These are phyloP conservation scores for Myiotriccus ornatus DNA, from an alignment of 2,797 vertebrate species.

Conservation along the genomic window DNA sequence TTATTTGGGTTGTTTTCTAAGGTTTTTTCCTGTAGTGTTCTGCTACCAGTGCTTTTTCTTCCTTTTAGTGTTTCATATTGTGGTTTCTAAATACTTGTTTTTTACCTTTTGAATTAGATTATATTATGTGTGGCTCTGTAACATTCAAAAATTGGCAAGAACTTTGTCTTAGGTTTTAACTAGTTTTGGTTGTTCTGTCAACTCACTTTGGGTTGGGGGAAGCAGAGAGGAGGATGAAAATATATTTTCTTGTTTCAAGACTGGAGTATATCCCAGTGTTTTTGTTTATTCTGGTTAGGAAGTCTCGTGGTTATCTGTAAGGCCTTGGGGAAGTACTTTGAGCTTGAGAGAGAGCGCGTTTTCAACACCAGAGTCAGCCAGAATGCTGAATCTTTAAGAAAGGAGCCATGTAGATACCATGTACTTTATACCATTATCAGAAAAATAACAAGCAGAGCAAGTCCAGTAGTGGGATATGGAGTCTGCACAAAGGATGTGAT, in stretches of 20 bases:
- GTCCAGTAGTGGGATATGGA: neutral
- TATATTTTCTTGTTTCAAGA: neutral
- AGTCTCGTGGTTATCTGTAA: neutral
- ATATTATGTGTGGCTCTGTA: neutral
- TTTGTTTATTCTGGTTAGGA: neutral
- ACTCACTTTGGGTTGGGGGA: neutral
- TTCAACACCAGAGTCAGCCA: neutral
- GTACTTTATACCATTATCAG: neutral
- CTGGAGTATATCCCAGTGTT: neutral
- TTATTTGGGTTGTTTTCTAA: neutral
- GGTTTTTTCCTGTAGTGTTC: neutral
- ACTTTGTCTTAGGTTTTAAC: neutral
- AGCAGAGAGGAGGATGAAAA: neutral
- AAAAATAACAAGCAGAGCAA: neutral
- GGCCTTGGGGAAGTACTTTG: neutral
- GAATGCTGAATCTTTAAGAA: neutral
- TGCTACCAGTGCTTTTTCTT: neutral
- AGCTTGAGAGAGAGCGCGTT: neutral
- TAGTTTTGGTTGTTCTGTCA: neutral
- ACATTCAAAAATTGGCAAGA: neutral
- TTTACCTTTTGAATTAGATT: neutral
- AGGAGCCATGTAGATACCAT: neutral
- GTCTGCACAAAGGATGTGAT: neutral
- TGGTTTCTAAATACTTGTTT: neutral
- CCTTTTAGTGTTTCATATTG: neutral